Base-by-base conservation (phyloP, 1,140 invertebrate species). In the Drosophila paulistorum region DNA sequence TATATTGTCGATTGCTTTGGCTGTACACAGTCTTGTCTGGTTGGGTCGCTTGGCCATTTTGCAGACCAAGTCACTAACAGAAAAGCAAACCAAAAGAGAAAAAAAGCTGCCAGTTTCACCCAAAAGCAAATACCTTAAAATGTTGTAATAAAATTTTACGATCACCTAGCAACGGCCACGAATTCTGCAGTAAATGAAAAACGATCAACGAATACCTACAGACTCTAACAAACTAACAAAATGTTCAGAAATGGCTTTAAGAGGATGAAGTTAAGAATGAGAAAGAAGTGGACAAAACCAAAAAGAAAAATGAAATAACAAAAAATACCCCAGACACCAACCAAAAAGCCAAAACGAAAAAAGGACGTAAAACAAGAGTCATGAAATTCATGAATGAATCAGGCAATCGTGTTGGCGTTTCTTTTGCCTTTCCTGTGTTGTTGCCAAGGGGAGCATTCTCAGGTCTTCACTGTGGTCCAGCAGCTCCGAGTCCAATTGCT, bases 321-420 rank as follows among this genome's bases (percentile, higher is more conserved):
- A 67, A 45, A 42, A 65, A 37, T 4, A 30, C 33, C 1, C 7
- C 35, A 10, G 10, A 69, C 48, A 11, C 48, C 13, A 39, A 39
- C 37, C 37, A 11, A 13, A 13, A 7, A 39, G 10, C 37, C 10
- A 13, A 39, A 39, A 13, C 11, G 45, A 54, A 59, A 54, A 59
- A 77, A 77, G 71, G 79, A 89, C 69, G 79, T 72, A 87, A 83
- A 71, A 68, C 67, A 79, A 87, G 77, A 83, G 77, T 83, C 83
- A 75, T 87, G 70, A 87, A 77, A 87, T 83, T 87, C 83, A 86
- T 86, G 83, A 86, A 86, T 86, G 83, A 86, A 86, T 86, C 82
- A 85, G 79, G 67, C 69, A 85, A 83, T 86, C 76, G 76, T 77
- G 83, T 79, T 68, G 76, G 45, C 74, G 69, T 77, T 77, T 67